Conservation (phyloP, 2,888 invertebrate species). For the Philereme vetulata region DNA sequence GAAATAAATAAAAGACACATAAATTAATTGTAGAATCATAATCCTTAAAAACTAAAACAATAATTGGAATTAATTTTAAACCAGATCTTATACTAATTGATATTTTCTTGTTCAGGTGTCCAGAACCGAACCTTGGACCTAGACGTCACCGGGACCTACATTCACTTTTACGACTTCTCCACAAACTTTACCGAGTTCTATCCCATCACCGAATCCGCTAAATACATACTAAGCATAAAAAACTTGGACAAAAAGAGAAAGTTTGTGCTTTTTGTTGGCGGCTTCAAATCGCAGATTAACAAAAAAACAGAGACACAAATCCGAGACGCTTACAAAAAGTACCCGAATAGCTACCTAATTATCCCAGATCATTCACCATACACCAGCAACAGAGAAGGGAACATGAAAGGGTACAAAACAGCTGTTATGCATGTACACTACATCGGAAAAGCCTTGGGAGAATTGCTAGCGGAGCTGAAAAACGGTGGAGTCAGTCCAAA, state of each 20-base stretch:
- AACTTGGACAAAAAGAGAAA: constrained; percentile 61
- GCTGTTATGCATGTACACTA: constrained; percentile 43
- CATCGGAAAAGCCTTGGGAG: constrained; percentile 40
- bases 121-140: constrained; percentile 59
- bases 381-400: constrained; percentile 37
- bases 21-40: too few relatives aligned
- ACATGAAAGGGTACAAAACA: constrained; percentile 41
- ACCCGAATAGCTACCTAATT: constrained; percentile 42
- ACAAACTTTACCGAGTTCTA: constrained; percentile 53
- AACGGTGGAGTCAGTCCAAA: constrained; percentile 35
- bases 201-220: constrained; percentile 57
- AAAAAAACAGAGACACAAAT: constrained; percentile 48
- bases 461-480: constrained; percentile 35
- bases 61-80: too few relatives aligned
- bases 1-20: too few relatives aligned
- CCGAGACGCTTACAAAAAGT: constrained; percentile 38
- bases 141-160: constrained; percentile 63
- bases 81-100: too few relatives aligned
- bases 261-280: constrained; percentile 68
- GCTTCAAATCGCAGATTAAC: constrained; percentile 70
- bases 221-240: constrained; percentile 56
- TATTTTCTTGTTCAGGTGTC: constrained; percentile 43
- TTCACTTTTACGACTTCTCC: constrained; percentile 68
- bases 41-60: too few relatives aligned
- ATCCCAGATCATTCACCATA: constrained; percentile 45